Evolutionary conservation across 2,797 vertebrate species (phyloP).

Genomic region (Tangara arthus): DNA sequence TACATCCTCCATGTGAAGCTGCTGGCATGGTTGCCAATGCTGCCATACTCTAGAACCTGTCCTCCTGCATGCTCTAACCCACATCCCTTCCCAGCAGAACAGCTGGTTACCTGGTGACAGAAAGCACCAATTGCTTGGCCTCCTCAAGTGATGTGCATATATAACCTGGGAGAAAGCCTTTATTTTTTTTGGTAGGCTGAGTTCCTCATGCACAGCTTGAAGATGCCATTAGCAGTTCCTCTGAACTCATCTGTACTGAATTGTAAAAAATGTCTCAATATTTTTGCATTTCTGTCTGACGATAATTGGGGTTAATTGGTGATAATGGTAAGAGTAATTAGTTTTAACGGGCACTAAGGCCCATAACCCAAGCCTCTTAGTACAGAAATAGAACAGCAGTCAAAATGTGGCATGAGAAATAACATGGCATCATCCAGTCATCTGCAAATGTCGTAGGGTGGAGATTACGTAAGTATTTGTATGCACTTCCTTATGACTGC

Average conservation of each 20-base stretch:
- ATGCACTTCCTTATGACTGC: not conserved
- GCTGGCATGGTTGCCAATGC: not conserved
- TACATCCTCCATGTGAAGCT: not conserved
- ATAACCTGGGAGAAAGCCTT: not conserved
- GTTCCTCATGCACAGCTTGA: not conserved
- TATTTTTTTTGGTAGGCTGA: not conserved
- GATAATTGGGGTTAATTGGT: constrained; percentile 32
- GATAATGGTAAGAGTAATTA: constrained; percentile 41
- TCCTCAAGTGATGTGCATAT: not conserved
- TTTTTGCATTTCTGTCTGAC: constrained; percentile 21
- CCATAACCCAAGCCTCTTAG: not conserved
- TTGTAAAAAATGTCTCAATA: not conserved
- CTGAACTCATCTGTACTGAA: not conserved
- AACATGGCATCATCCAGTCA: not conserved
- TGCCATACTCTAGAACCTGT: fast-evolving
- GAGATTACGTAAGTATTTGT: not conserved
- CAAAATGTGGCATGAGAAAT: constrained; percentile 17
- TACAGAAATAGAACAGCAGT: constrained; percentile 1
- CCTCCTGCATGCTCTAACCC: not conserved
- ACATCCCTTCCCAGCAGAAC: not conserved
- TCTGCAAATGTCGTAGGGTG: not conserved
- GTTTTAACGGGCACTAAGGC: constrained; percentile 1
- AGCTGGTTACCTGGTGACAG: not conserved
- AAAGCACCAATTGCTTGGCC: not conserved
- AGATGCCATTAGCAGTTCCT: not conserved